phyloP scores from a whole-genome alignment of 2,113 vertebrate genomes.

The Fukomys damarensis region DNA sequence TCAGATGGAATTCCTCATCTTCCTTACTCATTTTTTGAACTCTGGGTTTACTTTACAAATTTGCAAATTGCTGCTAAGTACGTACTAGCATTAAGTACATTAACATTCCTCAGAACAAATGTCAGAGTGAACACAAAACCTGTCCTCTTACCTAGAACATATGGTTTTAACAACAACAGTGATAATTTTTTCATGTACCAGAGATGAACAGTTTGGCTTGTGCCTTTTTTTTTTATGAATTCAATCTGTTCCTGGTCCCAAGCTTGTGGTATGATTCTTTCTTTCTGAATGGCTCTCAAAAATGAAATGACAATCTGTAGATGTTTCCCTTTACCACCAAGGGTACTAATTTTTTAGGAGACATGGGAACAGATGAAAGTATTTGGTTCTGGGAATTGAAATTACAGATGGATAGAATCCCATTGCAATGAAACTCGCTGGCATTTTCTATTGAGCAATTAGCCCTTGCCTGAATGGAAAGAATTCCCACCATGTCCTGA shows the following conservation, averaged over 20 bases:
- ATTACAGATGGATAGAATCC: conserved; percentile 47
- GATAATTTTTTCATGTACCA: conserved; percentile 73
- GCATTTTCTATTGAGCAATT: conserved; percentile 32
- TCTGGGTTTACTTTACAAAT: conserved; percentile 63
- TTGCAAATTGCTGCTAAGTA: conserved; percentile 64
- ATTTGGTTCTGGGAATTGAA: conserved; percentile 48
- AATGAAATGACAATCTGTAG: conserved; percentile 65
- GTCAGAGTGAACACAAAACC: conserved; percentile 75
- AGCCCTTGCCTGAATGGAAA: not conserved
- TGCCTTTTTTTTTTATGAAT: conserved; percentile 77
- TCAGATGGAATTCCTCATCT: not conserved
- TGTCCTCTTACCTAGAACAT: conserved; percentile 80
- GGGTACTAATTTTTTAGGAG: conserved; percentile 46
- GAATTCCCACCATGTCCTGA: not conserved
- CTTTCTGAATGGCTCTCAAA: conserved; percentile 72
- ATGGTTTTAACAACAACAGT: conserved; percentile 76
- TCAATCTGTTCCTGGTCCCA: conserved; percentile 73
- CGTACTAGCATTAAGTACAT: conserved; percentile 22
- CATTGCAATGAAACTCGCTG: not conserved
- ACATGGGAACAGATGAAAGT: conserved; percentile 52
- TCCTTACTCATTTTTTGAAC: conserved; percentile 42
- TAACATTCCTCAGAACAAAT: conserved; percentile 75
- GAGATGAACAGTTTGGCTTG: conserved; percentile 78
- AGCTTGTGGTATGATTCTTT: conserved; percentile 54
- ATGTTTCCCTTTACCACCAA: conserved; percentile 46